Base-by-base conservation (phyloP, 2,888 invertebrate genomes). In the Clostera curtula region DNA sequence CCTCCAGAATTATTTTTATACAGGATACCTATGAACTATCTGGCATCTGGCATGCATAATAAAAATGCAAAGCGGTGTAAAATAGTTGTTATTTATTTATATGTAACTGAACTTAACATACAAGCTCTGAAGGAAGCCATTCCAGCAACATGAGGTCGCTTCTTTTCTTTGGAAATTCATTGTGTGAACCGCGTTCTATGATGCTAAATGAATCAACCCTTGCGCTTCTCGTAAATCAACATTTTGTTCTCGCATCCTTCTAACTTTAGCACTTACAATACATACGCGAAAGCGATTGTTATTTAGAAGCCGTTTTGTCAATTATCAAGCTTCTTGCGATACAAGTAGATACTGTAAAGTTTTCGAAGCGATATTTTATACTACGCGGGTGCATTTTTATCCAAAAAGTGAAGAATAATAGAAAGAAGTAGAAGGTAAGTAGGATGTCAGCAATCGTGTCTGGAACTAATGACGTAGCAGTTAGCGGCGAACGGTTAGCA, bases 61-160 rank as follows among this genome's bases (percentile, higher is more conserved):
- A 71, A 69, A 70, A 79, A 77, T 79, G 83, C 83, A 74, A 83
- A 83, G 83, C 83, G 63, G 79, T 82, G 79, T 70, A 66, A 60
- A 61, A 66, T 59, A 64, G 49, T 63, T 61, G 65, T 56, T 45
- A 43, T 61, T 65, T 49, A 42, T 51, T 48, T 43, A 53, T 58
- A 60, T 40, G 48, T 57, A 65, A 68, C 56, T 56, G 62, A 80
- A 75, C 60, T 74, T 47, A 74, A 74, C 68, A 70, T 61, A 63
- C 56, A 80, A 83, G 82, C 82, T 69, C 62, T 66, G 61, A 68
- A 71, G 55, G 47, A 82, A 83, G 83, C 82, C 82, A 83, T 83
- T 83, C 82, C 83, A 75, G 55, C 69, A 69, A 70, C 45, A 66
- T 64, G 55, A 69, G 53, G 55, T 56, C 58, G 62, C 57, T 63